Conservation (phyloP, 2,113 vertebrate genomes). For the Ibidorhyncha struthersii region DNA sequence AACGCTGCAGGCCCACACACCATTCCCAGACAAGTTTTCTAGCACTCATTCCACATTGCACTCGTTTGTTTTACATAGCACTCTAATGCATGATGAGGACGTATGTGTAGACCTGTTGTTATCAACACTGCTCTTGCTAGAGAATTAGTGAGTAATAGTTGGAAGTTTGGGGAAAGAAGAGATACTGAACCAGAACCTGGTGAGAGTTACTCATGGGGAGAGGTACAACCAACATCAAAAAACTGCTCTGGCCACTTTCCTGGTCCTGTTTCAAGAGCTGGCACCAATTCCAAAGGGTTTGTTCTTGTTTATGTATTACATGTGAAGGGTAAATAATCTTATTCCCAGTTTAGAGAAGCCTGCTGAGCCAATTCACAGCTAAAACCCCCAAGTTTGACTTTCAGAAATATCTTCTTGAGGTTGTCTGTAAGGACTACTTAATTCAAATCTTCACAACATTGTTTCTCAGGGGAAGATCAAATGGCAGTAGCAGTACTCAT, state of each 20-base stretch:
- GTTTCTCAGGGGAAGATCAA: background rate
- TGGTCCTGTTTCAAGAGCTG: background rate
- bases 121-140: background rate
- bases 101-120: background rate
- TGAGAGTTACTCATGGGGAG: background rate
- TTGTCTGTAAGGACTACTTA: background rate
- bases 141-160: background rate
- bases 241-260: background rate
- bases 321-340: background rate
- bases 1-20: background rate
- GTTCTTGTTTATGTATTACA: background rate
- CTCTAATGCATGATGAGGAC: fast-evolving
- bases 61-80: background rate
- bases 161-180: background rate
- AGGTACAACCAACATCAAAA: background rate
- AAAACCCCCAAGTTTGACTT: background rate
- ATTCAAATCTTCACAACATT: background rate
- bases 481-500: background rate
- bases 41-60: background rate
- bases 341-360: background rate
- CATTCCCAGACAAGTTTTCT: background rate
- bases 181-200: background rate
- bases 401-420: background rate
- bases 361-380: background rate
- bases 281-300: background rate